These are phyloP conservation scores for Goniozus legneri DNA, from an alignment of 1,140 invertebrate species.

Conservation along the genomic window DNA sequence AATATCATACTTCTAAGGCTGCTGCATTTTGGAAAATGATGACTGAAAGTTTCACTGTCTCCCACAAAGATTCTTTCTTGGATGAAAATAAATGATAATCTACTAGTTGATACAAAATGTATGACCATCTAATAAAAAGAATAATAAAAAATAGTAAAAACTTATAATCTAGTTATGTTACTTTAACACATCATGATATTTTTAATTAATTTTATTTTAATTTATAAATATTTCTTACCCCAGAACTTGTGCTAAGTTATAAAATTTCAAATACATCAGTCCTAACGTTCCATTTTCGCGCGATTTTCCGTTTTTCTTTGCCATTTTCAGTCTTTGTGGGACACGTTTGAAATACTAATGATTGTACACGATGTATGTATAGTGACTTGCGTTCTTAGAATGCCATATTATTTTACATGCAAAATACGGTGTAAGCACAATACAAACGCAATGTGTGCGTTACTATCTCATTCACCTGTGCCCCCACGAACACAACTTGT, in stretches of 20 bases:
- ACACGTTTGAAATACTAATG: no score
- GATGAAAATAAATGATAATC: slow-evolving; percentile 55
- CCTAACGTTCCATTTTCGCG: slow-evolving; percentile 30
- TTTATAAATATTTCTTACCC: slow-evolving; percentile 38
- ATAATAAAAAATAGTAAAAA: slow-evolving; percentile 4
- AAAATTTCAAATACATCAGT: slow-evolving; percentile 42
- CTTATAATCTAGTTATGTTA: no score
- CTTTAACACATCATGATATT: no score
- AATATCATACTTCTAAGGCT: slow-evolving; percentile 69
- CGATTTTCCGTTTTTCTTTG: slow-evolving; percentile 26
- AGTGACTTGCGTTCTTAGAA: no score
- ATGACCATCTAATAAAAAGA: slow-evolving; percentile 66
- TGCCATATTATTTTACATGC: no score
- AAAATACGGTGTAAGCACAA: no score
- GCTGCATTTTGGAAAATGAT: slow-evolving; percentile 90
- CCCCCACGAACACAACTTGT: no score
- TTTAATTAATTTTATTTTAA: no score
- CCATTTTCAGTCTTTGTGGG: not conserved
- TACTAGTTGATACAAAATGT: slow-evolving; percentile 64
- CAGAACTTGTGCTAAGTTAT: slow-evolving; percentile 44
- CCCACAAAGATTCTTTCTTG: slow-evolving; percentile 60
- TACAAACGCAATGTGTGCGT: no score
- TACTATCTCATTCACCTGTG: no score
- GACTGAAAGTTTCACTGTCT: slow-evolving; percentile 64
- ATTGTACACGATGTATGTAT: no score